phyloP scores from a whole-genome alignment of 2,113 vertebrate species.

The Chauna torquata region DNA sequence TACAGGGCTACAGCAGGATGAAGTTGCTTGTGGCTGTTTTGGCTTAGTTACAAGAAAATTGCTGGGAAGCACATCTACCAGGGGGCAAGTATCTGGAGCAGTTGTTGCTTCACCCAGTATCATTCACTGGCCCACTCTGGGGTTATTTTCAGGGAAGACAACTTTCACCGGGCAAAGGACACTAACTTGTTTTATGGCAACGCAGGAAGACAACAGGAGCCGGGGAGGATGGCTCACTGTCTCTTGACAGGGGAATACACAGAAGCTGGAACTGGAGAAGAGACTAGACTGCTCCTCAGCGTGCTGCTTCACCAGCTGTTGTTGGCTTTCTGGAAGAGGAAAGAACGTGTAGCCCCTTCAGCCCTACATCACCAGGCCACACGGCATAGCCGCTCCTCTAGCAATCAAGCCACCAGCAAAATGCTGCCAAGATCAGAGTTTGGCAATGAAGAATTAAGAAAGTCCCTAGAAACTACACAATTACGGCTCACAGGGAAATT shows the following conservation, averaged over 20 bases:
- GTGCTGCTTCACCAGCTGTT: background rate
- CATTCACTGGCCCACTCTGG: background rate
- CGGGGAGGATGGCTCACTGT: background rate
- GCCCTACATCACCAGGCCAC: rapidly evolving
- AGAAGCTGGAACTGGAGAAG: background rate
- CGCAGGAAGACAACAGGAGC: background rate
- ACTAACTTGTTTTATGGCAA: background rate
- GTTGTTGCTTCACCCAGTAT: background rate
- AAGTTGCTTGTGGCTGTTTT: background rate
- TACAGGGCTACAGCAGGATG: background rate
- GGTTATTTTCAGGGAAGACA: background rate
- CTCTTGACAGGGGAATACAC: background rate
- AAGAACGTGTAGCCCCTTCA: background rate
- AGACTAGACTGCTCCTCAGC: background rate
- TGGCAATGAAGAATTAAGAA: background rate
- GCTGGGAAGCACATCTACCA: background rate
- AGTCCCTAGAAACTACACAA: background rate
- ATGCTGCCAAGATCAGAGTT: background rate
- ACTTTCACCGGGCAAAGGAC: background rate
- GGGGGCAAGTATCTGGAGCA: background rate
- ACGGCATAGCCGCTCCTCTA: background rate
- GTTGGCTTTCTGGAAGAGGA: background rate
- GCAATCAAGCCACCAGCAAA: background rate
- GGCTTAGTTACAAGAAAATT: background rate
- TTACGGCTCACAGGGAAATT: background rate